Evolutionary conservation across 2,113 vertebrate genomes (phyloP).

Genomic region (Cyphomyrus plagiostoma): DNA sequence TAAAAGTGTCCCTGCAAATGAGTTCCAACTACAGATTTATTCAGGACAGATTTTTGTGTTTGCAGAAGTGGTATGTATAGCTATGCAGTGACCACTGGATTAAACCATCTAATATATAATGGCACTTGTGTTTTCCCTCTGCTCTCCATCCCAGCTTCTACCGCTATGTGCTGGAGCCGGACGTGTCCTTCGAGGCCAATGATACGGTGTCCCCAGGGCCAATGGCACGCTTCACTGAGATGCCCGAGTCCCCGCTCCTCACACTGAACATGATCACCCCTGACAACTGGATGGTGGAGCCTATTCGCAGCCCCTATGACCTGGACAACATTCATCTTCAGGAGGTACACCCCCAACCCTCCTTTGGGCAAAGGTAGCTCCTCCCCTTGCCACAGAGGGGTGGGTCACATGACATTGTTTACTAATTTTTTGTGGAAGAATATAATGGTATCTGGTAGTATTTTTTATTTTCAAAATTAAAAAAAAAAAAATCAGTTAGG

Average conservation of each 20-base stretch:
- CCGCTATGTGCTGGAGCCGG: constrained; percentile 84
- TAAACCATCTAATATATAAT: not conserved
- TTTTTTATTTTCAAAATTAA: not conserved
- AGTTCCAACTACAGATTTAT: not conserved
- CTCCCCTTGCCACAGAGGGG: not conserved
- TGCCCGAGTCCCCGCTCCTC: constrained; percentile 82
- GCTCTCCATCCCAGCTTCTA: constrained; percentile 73
- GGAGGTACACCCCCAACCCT: constrained; percentile 62
- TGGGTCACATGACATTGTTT: not conserved
- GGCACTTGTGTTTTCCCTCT: not conserved
- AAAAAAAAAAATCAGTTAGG: no score
- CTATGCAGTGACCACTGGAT: not conserved
- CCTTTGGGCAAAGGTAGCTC: not conserved
- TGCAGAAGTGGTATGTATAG: not conserved
- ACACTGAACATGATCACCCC: constrained; percentile 94
- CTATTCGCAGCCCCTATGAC: constrained; percentile 79
- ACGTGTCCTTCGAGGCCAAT: constrained; percentile 64
- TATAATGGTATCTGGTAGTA: not conserved
- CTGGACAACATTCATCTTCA: constrained; percentile 91
- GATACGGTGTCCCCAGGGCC: constrained; percentile 68
- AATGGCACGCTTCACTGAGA: constrained; percentile 76
- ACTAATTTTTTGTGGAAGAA: not conserved
- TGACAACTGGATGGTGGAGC: constrained; percentile 91
- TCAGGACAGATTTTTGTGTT: not conserved
- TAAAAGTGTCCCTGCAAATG: not conserved